Percentiles rank a stretch among this genome's conserved stretches.
Evolutionary conservation across 2,888 invertebrate genomes (phyloP).

Genomic region (Drosophila ochracea): DNA sequence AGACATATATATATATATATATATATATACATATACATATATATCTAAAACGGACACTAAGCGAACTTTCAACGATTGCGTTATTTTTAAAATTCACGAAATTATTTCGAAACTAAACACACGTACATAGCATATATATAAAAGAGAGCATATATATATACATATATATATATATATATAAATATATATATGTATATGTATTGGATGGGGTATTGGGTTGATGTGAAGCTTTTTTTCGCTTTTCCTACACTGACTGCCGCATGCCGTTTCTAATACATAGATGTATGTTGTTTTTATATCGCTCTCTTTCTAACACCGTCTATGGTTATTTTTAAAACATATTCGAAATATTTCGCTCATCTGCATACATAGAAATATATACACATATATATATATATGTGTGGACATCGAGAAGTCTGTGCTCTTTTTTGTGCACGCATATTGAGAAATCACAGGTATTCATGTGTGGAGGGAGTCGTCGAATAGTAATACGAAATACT

Average conservation of each 20-base stretch:
- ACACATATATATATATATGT: slow-evolving; percentile 25
- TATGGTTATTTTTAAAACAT: slow-evolving; percentile 76
- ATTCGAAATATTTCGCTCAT: slow-evolving; percentile 74
- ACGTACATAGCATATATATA: slow-evolving; percentile 29
- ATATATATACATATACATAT: background rate
- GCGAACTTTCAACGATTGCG: slow-evolving; percentile 75
- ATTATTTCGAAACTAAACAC: slow-evolving; percentile 76
- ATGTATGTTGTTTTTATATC: slow-evolving; percentile 35
- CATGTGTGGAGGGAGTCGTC: slow-evolving; percentile 69
- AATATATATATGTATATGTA: slow-evolving; percentile 43
- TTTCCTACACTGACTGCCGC: slow-evolving; percentile 55
- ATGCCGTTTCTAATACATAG: slow-evolving; percentile 53
- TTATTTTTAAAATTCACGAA: slow-evolving; percentile 83
- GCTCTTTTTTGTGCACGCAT: slow-evolving; percentile 48
- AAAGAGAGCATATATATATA: slow-evolving; percentile 21
- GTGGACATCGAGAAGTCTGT: slow-evolving; percentile 32
- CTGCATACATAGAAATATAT: slow-evolving; percentile 36
- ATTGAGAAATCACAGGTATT: slow-evolving; percentile 67
- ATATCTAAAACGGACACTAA: slow-evolving; percentile 59
- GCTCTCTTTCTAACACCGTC: slow-evolving; percentile 65
- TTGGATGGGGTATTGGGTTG: slow-evolving; percentile 41
- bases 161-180: slow-evolving; percentile 24
- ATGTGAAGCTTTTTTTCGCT: slow-evolving; percentile 59
- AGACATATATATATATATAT: slow-evolving; percentile 22
- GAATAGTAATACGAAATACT: slow-evolving; percentile 69